phyloP scores from a whole-genome alignment of 2,113 vertebrate genomes.

The Rousettus leschenaultii region DNA sequence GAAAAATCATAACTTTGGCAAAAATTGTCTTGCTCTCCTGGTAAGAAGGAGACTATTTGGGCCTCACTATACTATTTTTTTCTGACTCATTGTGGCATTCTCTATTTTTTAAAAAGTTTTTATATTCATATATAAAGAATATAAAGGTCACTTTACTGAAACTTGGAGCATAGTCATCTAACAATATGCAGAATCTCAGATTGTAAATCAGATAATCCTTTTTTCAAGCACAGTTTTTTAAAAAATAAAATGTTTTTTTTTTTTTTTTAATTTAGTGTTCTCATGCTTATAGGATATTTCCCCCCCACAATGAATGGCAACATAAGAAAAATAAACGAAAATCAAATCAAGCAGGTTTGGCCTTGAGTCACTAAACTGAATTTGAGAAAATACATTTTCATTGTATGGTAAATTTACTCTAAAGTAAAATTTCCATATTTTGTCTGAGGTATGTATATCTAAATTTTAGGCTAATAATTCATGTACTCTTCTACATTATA shows the following conservation, averaged over 20 bases:
- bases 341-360: neutral
- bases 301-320: neutral
- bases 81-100: neutral
- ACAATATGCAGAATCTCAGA: neutral
- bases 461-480: slow-evolving; percentile 34
- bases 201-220: neutral
- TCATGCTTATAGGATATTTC: neutral
- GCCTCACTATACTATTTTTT: neutral
- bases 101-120: neutral
- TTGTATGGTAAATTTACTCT: neutral
- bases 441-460: neutral
- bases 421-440: slow-evolving; percentile 8
- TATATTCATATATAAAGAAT: neutral
- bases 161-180: neutral
- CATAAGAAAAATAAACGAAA: slow-evolving; percentile 26
- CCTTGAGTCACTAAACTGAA: neutral
- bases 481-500: neutral
- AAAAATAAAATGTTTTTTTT: neutral
- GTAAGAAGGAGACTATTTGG: neutral
- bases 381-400: neutral
- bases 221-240: neutral
- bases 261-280: neutral
- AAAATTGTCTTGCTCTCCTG: neutral
- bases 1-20: neutral
- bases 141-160: neutral